Base-by-base conservation (phyloP, 2,797 vertebrate species). In the Myotis planiceps region DNA sequence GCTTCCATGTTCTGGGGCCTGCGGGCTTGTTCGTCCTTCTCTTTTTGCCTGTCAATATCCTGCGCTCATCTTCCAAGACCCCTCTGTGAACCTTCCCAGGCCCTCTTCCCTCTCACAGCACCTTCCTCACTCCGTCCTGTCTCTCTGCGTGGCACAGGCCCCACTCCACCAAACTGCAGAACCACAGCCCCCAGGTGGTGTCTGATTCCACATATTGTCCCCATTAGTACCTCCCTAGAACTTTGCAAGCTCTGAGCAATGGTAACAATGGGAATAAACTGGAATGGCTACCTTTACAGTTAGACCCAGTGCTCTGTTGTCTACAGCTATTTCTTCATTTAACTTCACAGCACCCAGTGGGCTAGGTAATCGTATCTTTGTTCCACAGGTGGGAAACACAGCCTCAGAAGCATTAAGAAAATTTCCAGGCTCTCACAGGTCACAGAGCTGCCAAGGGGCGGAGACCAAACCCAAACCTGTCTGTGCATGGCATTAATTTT, bases 291-390 rank as follows among this genome's bases (percentile, higher is more conserved):
- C 23, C 65, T 5, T 34, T 6, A 3, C 12, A 80, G 29, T 9
- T 8, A 25, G 76, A 19, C 13, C 4, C 1, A 0, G 65, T 0
- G 9, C 10, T 19, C 1, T 0, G 9, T 1, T 19, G 51, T 55
- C 34, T 29, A 3, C 25, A 12, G 68, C 39, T 15, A 3, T 53
- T 19, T 1, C 15, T 68, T 75, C 45, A 12, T 55, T 47, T 15
- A 55, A 21, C 12, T n/a, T 12, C 45, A 39, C 3, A 39, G 95
- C 34, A 23, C n/a, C 76, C 4, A 2, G 51, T 4, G 69, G 49
- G 10, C 18, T 19, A 23, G 49, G 29, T 23, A 15, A 29, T 32
- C 18, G 2, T 45, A 10, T 49, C 75, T 58, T 49, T 23, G 34
- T 63, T 75, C 63, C 51, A 74, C 32, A 51, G 58, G 25, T 39